Evolutionary conservation across 30 jellyfish, hydroid and myxozoan species (phyloP), one percentile per base, ranked within the genome.

Genomic region (Nemopilema nomurai): DNA sequence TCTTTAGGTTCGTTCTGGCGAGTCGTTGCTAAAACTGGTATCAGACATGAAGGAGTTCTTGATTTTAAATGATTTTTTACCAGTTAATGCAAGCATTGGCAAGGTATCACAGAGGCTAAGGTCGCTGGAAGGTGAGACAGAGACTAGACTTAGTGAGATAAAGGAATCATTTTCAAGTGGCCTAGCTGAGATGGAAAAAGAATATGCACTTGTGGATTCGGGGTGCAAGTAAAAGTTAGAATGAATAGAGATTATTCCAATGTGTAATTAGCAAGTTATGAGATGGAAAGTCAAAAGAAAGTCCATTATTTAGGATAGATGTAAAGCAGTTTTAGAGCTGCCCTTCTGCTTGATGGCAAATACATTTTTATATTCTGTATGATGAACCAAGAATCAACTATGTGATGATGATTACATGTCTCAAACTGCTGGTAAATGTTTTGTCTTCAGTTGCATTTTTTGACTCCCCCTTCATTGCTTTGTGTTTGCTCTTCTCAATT

Each of bases 1-100:
- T 71, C 67, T 67, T 18, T 53, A 92, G 98, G 98, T 92, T 67
- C 90, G 96, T 22, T 92, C 98, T 57, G 98, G 98, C 21, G 98
- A 92, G 67, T 92, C 98, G 1, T 83, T 92, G 74, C 71, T 92
- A 83, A 92, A 92, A 65, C 84, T 92, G 62, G 92, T 87, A 0
- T 66, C 98, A 16, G 98, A 92, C 57, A 92, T 92, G 89, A 92
- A 92, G 66, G 98, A 92, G 69, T 92, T 92, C 24, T 86, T 92
- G 17, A 92, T 92, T 64, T 76, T 92, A 51, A 92, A 92, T 81
- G 98, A 92, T 70, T 92, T 86, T 69, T 86, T 95, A 0, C 90
- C 98, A 4, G 98, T 92, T 33, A 92, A 92, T 77, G 76, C 87
- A n/a, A 85, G 94, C 80, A 76, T 91, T 4, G 70, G 53, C 69